Percentiles rank a stretch among this genome's conserved stretches.
Evolutionary conservation across 2,797 vertebrate genomes (phyloP).

Genomic region (Mus minutoides): DNA sequence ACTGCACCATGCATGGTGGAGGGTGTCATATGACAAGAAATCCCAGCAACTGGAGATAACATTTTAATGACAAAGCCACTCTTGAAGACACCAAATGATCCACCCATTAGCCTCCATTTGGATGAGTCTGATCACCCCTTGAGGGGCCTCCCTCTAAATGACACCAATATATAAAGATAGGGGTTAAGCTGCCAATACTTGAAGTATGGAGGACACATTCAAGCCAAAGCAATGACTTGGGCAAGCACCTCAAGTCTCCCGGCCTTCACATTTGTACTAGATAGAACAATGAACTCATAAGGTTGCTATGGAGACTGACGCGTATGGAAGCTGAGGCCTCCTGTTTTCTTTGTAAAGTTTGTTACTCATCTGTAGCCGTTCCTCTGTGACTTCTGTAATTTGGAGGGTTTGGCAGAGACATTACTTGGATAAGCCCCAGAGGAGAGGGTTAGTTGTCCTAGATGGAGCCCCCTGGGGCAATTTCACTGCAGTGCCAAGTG

Average conservation of each 20-base stretch:
- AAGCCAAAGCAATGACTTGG: not conserved
- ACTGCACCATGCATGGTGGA: not conserved
- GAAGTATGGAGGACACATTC: not conserved
- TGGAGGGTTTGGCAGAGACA: slow-evolving; percentile 60
- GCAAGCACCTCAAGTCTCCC: not conserved
- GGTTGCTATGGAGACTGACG: not conserved
- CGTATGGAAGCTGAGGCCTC: not conserved
- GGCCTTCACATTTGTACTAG: not conserved
- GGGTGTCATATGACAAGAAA: not conserved
- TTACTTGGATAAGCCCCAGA: slow-evolving; percentile 37
- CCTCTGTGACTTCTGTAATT: slow-evolving; percentile 38
- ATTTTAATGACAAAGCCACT: not conserved
- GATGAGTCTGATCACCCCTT: not conserved
- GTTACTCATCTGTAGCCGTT: not conserved
- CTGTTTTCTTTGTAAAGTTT: rapidly evolving
- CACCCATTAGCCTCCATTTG: not conserved
- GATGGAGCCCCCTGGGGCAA: not conserved
- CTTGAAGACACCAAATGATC: not conserved
- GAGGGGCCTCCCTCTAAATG: not conserved
- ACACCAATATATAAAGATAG: not conserved
- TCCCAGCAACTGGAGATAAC: too few species aligned
- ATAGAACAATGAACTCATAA: not conserved
- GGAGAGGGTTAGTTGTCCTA: not conserved
- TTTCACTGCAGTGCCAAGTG: slow-evolving; percentile 24
- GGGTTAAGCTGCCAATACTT: not conserved